Evolutionary conservation across 1,140 invertebrate species (phyloP), one percentile per base, ranked within the genome.

Genomic region (Microplitis mediator): DNA sequence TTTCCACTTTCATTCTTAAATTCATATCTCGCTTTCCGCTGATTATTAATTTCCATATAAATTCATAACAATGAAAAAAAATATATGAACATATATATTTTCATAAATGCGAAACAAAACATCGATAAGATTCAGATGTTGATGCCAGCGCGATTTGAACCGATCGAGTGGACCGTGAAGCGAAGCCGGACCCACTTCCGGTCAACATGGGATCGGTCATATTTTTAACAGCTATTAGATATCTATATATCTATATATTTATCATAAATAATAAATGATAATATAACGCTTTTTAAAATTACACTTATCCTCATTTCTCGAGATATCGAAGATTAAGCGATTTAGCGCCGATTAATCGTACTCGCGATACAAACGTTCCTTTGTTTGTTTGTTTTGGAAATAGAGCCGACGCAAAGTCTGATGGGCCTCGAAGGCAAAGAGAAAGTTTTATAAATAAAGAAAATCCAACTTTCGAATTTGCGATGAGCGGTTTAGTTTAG

Each of bases 111-210:
- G n/a, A n/a, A n/a, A n/a, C n/a, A n/a, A n/a, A n/a, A n/a, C n/a
- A n/a, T n/a, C n/a, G 6, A 69, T 67, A 63, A 61, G 73, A 74
- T 74, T 50, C 72, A 74, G 39, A 9, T 45, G 2, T 2, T 73
- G 73, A 75, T 69, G 68, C 72, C 76, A 4, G 51, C 75, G 75
- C 74, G 75, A 79, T 81, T 81, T 79, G 77, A 76, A 79, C 75
- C 68, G 78, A 81, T 81, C 78, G 76, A 77, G 67, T 54, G 73
- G 64, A 80, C 74, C 79, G 78, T 81, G 77, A 80, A n/a, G 2
- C 23, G 2, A 23, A 81, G 79, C 78, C 80, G 74, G 75, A 77
- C 78, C 78, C 66, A 78, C 80, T 80, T 81, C 80, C 80, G 80
- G 79, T 74, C 70, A 45, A 45, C 65, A 66, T 69, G 78, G 76